Base-by-base conservation (phyloP, 2,888 invertebrate genomes). In the Sisyra terminalis region DNA sequence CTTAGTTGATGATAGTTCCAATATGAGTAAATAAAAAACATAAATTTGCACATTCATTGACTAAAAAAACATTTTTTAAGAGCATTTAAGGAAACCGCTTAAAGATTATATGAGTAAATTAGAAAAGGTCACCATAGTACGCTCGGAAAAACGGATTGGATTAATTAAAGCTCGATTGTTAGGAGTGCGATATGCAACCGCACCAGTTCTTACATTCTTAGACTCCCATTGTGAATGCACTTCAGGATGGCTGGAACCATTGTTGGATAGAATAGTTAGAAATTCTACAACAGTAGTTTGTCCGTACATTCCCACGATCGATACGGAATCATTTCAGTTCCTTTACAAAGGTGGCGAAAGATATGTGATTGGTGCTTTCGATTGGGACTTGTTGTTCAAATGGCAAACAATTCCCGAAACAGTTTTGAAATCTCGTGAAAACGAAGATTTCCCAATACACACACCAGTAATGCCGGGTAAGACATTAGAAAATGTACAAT, bases 161-260 rank as follows among this genome's bases (percentile, higher is more conserved):
- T 71, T 98, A 49, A 98, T 98, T 55, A 72, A 97, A 50, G 96
- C 96, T 1, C 71, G 96, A 50, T 69, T 98, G 18, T 66, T 94
- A 46, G 97, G 97, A 4, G 90, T 90, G 31, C 70, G 78, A 47
- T 75, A 76, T 48, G 88, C 92, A 46, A 80, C 75, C 10, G 90
- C 88, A 1, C 78, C 84, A 1, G 88, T 92, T 2, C 73, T 98
- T 47, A 97, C 97, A 15, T 98, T 93, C 65, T 74, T 98, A 46
- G 97, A 98, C 65, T 96, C 96, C 34, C 97, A 98, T 63, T 97
- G 97, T 68, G 98, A 98, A 66, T 94, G 94, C 61, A 86, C 94
- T 24, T 80, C 80, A 60, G 90, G 93, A 39, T 96, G 94, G 94
- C 64, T 94, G 52, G 93, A 93, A 57, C 94, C 94, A 0, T 68